Evolutionary conservation across 2,797 vertebrate genomes (phyloP).

Genomic region (Pterois miles): DNA sequence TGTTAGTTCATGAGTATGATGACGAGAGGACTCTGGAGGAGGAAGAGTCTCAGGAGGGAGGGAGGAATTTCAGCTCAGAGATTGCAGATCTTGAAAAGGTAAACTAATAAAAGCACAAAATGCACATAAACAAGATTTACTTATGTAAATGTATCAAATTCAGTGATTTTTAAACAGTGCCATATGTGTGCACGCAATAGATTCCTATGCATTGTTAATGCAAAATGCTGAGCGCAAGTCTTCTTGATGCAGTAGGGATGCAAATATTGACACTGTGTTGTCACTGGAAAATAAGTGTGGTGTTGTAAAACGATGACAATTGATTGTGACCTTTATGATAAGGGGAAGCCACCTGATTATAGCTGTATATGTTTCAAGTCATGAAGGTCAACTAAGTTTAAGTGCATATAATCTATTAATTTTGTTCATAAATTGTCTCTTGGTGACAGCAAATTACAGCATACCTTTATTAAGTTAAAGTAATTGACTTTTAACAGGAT

Average conservation of each 20-base stretch:
- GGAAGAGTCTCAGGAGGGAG: conserved; percentile 95
- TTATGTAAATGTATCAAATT: not conserved
- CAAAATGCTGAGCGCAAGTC: not conserved
- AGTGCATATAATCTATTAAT: not conserved
- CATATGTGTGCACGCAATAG: not conserved
- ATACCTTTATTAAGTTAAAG: too few species aligned
- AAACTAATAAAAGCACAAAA: conserved; percentile 4
- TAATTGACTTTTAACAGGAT: not conserved
- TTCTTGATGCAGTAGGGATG: not conserved
- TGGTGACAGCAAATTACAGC: not conserved
- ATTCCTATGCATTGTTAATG: not conserved
- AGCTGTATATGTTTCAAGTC: not conserved
- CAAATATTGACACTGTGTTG: not conserved
- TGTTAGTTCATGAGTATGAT: conserved; percentile 97
- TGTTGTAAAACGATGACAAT: not conserved
- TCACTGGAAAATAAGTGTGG: not conserved
- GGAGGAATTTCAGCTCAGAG: conserved; percentile 93
- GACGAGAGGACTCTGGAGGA: conserved; percentile 97
- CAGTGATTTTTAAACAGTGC: not conserved
- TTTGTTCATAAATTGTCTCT: not conserved
- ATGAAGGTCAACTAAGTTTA: not conserved
- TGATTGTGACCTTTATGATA: not conserved
- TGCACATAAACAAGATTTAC: not conserved
- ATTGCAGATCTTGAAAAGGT: conserved; percentile 98
- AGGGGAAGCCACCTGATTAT: not conserved